Conservation (phyloP, 92 coral and sea anemone species). For the Desmophyllum pertusum region DNA sequence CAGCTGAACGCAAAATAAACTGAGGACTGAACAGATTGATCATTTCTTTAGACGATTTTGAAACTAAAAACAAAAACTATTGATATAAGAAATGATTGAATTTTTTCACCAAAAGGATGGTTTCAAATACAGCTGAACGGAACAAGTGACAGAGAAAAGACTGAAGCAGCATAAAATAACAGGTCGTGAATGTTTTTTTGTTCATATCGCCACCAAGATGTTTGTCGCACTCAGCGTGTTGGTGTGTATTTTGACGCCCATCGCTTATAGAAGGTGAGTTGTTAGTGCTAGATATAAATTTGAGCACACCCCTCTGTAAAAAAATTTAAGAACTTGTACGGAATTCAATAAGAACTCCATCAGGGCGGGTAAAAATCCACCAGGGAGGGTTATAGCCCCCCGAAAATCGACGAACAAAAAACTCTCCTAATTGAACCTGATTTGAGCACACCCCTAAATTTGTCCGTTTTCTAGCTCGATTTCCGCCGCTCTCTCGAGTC, state of each 20-base stretch:
- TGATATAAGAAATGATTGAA: background rate
- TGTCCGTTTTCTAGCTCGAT: no score
- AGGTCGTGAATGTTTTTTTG: background rate
- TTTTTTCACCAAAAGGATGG: background rate
- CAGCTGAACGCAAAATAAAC: no score
- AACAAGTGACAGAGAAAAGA: no score
- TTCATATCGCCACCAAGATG: background rate
- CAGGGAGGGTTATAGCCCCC: no score
- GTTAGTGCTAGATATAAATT: background rate
- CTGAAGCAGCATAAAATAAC: background rate
- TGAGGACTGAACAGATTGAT: background rate
- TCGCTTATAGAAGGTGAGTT: conserved; percentile 1
- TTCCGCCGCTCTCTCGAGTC: no score
- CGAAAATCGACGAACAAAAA: no score
- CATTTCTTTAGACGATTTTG: background rate
- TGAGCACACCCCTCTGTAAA: no score
- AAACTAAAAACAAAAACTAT: background rate
- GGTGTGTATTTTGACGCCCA: background rate
- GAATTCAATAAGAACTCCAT: no score
- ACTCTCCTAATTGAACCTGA: no score
- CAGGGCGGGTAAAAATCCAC: no score
- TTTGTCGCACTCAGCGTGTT: background rate
- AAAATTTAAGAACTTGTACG: no score
- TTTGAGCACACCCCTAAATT: no score
- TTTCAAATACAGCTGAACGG: background rate